These are phyloP conservation scores for Corticium candelabrum DNA, from an alignment of 37 sponge, comb jelly and placozoan genomes.

Conservation along the genomic window DNA sequence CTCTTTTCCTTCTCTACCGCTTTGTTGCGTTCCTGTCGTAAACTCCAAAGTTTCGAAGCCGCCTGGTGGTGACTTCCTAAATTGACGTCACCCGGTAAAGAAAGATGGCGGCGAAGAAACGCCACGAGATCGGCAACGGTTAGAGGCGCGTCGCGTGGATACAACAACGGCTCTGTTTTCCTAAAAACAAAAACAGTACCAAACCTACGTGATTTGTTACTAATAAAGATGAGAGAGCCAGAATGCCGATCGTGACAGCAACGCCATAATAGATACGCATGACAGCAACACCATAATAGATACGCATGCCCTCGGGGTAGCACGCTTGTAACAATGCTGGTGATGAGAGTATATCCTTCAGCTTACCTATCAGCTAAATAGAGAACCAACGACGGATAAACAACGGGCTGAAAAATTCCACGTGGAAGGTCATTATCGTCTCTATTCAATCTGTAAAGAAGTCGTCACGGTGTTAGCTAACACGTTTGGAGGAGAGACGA, in stretches of 20 bases:
- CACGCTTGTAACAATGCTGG: no score
- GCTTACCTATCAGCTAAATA: background rate
- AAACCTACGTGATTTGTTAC: no score
- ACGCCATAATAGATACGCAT: no score
- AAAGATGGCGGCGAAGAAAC: no score
- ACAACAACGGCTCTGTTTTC: background rate
- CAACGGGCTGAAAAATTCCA: background rate
- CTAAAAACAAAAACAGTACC: background rate
- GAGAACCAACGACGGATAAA: background rate
- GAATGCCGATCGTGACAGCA: no score
- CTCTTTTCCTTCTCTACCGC: no score
- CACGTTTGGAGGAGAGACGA: background rate
- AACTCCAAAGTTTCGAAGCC: background rate
- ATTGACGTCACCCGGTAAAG: no score
- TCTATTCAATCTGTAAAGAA: background rate
- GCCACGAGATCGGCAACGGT: background rate
- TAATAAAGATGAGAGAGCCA: no score
- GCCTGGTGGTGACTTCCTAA: background rate
- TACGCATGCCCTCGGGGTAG: no score
- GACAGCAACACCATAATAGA: no score
- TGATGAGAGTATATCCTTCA: no score
- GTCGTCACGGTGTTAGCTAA: background rate
- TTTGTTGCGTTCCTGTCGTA: background rate
- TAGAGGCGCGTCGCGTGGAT: background rate
- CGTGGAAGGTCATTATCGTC: background rate